These are phyloP conservation scores for Chlorops oryzae DNA, from an alignment of 1,140 invertebrate genomes.

Conservation along the genomic window DNA sequence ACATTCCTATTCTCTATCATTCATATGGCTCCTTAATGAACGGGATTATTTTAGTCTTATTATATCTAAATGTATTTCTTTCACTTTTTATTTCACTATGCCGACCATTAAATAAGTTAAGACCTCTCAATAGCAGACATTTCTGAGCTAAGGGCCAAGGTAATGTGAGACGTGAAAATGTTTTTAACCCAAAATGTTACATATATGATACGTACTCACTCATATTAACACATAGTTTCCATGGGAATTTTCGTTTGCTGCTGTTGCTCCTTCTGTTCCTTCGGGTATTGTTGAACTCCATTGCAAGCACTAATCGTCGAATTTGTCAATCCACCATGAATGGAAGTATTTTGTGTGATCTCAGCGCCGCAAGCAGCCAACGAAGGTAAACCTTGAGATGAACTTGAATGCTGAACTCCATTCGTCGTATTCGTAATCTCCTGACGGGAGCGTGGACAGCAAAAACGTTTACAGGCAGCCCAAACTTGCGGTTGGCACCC, in stretches of 20 bases:
- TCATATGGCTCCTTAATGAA: no score
- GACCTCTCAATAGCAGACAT: no score
- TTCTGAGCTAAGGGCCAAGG: no score
- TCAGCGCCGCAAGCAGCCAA: conserved; percentile 59
- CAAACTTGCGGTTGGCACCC: conserved; percentile 79
- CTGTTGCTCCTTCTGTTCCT: neutral
- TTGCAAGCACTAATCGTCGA: conserved; percentile 36
- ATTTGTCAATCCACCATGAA: no score
- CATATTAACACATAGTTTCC: conserved; percentile 53
- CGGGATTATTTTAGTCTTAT: no score
- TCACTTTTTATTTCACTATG: no score
- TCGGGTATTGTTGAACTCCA: conserved; percentile 9
- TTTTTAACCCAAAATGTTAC: no score
- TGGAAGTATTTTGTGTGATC: conserved; percentile 64
- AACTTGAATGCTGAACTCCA: conserved; percentile 55
- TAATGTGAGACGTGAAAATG: no score
- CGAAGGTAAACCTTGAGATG: conserved; percentile 69
- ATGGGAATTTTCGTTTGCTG: conserved; percentile 45
- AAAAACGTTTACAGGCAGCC: conserved; percentile 60
- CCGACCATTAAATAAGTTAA: no score
- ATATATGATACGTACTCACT: no score
- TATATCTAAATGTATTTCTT: no score
- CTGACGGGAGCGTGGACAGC: conserved; percentile 54
- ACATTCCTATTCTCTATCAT: no score
- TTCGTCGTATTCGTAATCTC: conserved; percentile 54